Evolutionary conservation across 2,113 vertebrate genomes (phyloP).

Genomic region (Philantomba maxwellii): DNA sequence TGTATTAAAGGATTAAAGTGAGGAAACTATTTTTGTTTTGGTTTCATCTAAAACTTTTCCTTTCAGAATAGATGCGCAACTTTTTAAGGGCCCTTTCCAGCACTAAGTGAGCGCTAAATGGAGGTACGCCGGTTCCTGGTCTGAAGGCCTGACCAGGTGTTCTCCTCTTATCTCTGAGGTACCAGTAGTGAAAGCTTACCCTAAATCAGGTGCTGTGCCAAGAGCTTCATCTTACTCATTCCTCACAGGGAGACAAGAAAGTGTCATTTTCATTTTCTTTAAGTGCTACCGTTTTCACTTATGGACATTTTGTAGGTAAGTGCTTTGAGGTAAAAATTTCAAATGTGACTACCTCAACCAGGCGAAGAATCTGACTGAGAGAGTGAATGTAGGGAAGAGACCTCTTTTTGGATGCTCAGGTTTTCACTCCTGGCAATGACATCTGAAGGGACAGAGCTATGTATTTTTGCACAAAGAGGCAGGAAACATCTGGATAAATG

Average conservation of each 20-base stretch:
- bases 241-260: not conserved
- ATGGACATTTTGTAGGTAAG: not conserved
- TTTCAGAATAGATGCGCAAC: not conserved
- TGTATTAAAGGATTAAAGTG: not conserved
- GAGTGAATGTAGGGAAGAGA: not conserved
- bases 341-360: not conserved
- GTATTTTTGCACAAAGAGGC: not conserved
- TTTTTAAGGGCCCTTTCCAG: not conserved
- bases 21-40: not conserved
- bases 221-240: not conserved
- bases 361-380: not conserved
- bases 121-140: not conserved
- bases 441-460: not conserved
- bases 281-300: not conserved
- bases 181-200: not conserved
- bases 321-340: not conserved
- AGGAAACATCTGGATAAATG: constrained; percentile 5
- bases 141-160: not conserved
- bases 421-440: not conserved
- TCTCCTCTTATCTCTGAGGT: not conserved
- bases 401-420: not conserved
- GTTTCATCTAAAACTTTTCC: not conserved
- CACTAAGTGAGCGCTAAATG: not conserved
- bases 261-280: not conserved
- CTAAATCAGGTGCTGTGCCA: not conserved